Evolutionary conservation across 2,797 vertebrate species (phyloP), one percentile per base, ranked within the genome.

Genomic region (Alca torda): DNA sequence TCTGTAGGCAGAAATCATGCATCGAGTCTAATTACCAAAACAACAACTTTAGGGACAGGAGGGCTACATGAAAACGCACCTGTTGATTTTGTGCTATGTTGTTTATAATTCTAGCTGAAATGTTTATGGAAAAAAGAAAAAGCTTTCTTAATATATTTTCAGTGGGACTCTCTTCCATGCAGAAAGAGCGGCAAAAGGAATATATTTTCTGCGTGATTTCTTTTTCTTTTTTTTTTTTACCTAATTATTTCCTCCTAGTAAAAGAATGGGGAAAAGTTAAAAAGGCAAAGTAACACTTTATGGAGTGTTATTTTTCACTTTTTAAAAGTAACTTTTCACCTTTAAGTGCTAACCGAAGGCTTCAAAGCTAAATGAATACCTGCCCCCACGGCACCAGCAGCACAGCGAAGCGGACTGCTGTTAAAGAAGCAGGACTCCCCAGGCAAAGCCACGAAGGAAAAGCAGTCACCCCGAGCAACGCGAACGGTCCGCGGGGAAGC

Each of bases 401-500:
- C 37, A 30, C 56, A 50, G 54, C 53, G 7, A 45, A 41, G 61
- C 1, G 6, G 37, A 43, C 48, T 23, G n/a, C 45, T 37, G 9
- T 43, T 39, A 10, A 21, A 56, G 51, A 46, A 57, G 18, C 10
- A 12, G 41, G 25, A 30, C 19, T 83, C 33, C 30, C 5, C 23
- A 5, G 39, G n/a, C 56, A 26, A 54, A 53, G 31, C 28, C 67
- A 21, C 1, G 6, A 63, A 74, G 16, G 25, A 46, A n/a, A 4
- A 33, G 21, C 48, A 35, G 60, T 35, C 56, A 43, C 60, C 78
- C 53, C 2, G 1, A 57, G 67, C 18, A 73, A 57, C 33, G 30
- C 2, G 4, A 35, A 30, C 1, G 9, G 19, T 17, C 15, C 3
- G 0, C 1, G 5, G 30, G 37, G 43, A 83, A 82, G 46, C 51